These are phyloP conservation scores for Garra rufa DNA, from an alignment of 2,113 vertebrate genomes.

Conservation along the genomic window DNA sequence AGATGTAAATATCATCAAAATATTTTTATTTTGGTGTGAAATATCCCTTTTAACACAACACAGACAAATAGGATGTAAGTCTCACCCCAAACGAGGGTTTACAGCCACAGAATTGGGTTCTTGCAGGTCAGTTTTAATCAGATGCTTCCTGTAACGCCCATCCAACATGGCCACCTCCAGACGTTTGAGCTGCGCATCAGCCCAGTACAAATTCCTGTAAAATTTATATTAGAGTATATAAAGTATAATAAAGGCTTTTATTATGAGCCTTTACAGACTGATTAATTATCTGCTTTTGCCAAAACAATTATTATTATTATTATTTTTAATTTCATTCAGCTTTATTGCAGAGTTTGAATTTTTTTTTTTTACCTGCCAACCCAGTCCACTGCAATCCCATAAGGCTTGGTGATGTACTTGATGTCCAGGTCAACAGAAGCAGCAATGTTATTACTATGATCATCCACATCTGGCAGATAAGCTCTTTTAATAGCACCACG, in stretches of 20 bases:
- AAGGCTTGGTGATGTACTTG: slow-evolving; percentile 88
- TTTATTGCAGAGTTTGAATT: background rate
- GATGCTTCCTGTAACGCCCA: slow-evolving; percentile 95
- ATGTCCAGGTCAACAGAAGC: slow-evolving; percentile 88
- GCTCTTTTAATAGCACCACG: slow-evolving; percentile 95
- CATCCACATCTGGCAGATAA: slow-evolving; percentile 92
- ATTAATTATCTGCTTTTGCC: background rate
- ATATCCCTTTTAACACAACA: background rate
- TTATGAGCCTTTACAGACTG: background rate
- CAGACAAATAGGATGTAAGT: background rate
- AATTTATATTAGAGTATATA: no score
- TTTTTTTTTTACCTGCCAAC: slow-evolving; percentile 84
- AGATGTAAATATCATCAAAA: background rate
- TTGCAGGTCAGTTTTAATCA: slow-evolving; percentile 85
- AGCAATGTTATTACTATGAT: slow-evolving; percentile 87
- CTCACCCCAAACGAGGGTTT: slow-evolving; percentile 90
- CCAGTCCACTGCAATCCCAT: slow-evolving; percentile 97
- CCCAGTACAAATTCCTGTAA: slow-evolving; percentile 96
- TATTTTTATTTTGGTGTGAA: background rate
- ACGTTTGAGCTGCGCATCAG: slow-evolving; percentile 90
- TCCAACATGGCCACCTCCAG: slow-evolving; percentile 94
- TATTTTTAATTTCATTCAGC: background rate
- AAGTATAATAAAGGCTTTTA: background rate
- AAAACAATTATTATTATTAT: background rate
- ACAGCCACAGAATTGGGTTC: slow-evolving; percentile 91